A percentile compares a stretch with the other conserved stretches of the same genome.
These are phyloP conservation scores for Tethea ocularis DNA, from an alignment of 2,888 invertebrate genomes.

Conservation along the genomic window DNA sequence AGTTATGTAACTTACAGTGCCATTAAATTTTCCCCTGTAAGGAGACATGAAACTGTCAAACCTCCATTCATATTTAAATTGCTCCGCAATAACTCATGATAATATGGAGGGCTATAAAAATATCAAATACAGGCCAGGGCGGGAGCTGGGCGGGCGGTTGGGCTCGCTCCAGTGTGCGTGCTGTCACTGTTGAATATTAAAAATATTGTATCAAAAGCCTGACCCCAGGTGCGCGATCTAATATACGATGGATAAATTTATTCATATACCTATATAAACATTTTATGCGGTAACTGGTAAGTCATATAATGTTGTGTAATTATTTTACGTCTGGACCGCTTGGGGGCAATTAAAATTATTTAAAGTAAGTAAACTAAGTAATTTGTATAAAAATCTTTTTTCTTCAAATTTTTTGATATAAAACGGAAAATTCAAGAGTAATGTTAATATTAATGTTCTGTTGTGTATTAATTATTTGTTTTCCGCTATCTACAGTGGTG, in stretches of 20 bases:
- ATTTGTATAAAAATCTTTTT: too few relatives aligned
- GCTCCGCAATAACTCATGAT: constrained; percentile 74
- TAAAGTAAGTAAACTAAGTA: too few relatives aligned
- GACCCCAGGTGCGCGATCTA: constrained; percentile 43
- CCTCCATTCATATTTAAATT: constrained; percentile 75
- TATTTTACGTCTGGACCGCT: background rate
- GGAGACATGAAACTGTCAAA: constrained; percentile 66
- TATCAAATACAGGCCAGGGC: constrained; percentile 68
- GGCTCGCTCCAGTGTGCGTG: constrained; percentile 36
- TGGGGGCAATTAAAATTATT: background rate
- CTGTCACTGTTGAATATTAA: constrained; percentile 64
- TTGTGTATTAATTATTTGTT: too few relatives aligned
- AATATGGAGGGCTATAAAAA: constrained; percentile 76
- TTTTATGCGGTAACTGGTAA: constrained; percentile 12
- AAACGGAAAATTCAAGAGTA: too few relatives aligned
- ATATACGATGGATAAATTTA: constrained; percentile 40
- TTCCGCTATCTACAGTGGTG: background rate
- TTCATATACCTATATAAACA: constrained; percentile 20
- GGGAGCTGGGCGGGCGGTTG: constrained; percentile 36
- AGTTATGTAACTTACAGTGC: constrained; percentile 9
- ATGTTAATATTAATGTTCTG: too few relatives aligned
- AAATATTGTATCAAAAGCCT: constrained; percentile 57
- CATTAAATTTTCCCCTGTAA: constrained; percentile 38
- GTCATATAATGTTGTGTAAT: background rate
- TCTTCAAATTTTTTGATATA: too few relatives aligned